A percentile compares a stretch with the other conserved stretches of the same genome.
phyloP scores from a whole-genome alignment of 2,797 vertebrate genomes.

The Bradypus variegatus region DNA sequence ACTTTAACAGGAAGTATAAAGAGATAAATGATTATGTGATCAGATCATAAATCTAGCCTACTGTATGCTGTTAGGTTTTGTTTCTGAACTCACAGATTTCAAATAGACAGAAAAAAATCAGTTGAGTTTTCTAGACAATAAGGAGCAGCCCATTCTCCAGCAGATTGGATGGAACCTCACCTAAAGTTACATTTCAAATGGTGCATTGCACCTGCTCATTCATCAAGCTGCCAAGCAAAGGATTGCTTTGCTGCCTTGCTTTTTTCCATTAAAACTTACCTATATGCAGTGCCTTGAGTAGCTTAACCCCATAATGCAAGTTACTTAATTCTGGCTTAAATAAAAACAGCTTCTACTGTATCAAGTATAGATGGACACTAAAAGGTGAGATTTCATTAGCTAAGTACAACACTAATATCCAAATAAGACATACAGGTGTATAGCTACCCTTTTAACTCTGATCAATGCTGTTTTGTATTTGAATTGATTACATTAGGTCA shows the following conservation, averaged over 20 bases:
- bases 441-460: background rate
- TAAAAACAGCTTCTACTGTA: conserved; percentile 38
- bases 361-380: background rate
- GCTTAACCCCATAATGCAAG: background rate
- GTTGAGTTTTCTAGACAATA: background rate
- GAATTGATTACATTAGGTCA: background rate
- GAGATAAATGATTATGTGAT: background rate
- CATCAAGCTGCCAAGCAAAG: conserved; percentile 45
- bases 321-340: conserved; percentile 30
- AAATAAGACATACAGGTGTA: background rate
- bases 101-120: background rate
- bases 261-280: conserved; percentile 34
- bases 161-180: background rate
- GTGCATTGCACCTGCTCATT: conserved; percentile 52
- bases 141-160: background rate
- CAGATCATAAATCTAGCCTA: background rate
- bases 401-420: background rate
- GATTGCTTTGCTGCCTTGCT: conserved; percentile 3
- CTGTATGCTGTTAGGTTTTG: background rate
- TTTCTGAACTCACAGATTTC: background rate
- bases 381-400: background rate
- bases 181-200: conserved; percentile 48
- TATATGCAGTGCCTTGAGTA: background rate
- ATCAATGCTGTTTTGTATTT: background rate
- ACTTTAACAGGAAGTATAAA: background rate